Evolutionary conservation across 2,113 vertebrate species (phyloP), one percentile per base, ranked within the genome.

Genomic region (Muntiacus muntjak): DNA sequence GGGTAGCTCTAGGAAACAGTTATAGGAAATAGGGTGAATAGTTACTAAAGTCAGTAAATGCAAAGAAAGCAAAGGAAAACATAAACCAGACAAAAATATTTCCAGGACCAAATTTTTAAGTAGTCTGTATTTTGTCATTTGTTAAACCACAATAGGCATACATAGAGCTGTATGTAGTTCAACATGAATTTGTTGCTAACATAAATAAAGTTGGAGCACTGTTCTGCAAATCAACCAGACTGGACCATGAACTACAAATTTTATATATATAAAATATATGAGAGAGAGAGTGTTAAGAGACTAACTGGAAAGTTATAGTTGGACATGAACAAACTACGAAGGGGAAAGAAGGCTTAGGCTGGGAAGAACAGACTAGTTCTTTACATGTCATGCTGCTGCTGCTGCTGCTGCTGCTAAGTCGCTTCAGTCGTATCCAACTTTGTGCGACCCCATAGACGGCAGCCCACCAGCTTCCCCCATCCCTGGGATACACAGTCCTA

Each of bases 111-210:
- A 94, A 99, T 98, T 98, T 99, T 98, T 98, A 98, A 98, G 98
- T 98, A 98, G 98, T 98, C 98, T 99, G 98, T 98, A 98, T 99
- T 99, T 98, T 99, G 97, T 99, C 98, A 99, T 98, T 98, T 99
- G 98, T 98, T 98, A 98, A 98, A 98, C 97, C 97, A 97, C 97
- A 98, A 98, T 98, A 98, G 97, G 91, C 98, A 98, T 97, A 98
- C 97, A 98, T 96, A 98, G 97, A 98, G 86, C 97, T 98, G 64
- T 79, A 97, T 98, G 64, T 79, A 97, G 97, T 97, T 98, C 97
- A 98, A 95, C 97, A 93, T 96, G 88, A 43, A 98, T 98, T 98
- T 98, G 96, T 98, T 98, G 97, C 98, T 98, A 99, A 99, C 95
- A 98, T 98, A 98, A 99, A 99, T 97, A 98, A 98, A 98, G 97